Conservation (phyloP, 2,113 vertebrate species). For the Ailuropoda melanoleuca region DNA sequence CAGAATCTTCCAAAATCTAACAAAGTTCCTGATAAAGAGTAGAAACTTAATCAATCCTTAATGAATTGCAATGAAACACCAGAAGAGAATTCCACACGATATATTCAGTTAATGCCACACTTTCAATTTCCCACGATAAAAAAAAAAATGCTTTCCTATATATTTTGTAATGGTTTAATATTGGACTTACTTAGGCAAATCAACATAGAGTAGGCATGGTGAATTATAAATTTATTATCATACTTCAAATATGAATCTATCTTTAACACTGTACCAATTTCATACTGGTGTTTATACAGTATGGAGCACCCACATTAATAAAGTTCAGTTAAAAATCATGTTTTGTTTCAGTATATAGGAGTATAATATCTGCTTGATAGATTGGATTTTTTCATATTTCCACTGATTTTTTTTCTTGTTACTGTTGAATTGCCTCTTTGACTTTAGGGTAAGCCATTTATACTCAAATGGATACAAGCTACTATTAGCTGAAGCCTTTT, state of each 20-base stretch:
- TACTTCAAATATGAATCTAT: not conserved
- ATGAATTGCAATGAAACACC: not conserved
- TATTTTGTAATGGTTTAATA: not conserved
- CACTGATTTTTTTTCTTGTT: not conserved
- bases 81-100: not conserved
- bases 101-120: not conserved
- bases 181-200: not conserved
- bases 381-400: not conserved
- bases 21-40: not conserved
- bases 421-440: not conserved
- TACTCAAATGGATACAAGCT: not conserved
- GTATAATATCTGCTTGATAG: not conserved
- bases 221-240: not conserved
- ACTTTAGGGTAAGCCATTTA: not conserved
- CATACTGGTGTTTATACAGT: not conserved
- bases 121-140: not conserved
- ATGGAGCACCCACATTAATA: not conserved
- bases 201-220: not conserved
- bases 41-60: not conserved
- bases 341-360: not conserved
- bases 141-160: not conserved
- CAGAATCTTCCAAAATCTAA: not conserved
- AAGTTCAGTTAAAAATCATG: not conserved
- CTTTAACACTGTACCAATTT: not conserved
- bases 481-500: not conserved